Conservation (phyloP, 2,797 vertebrate species). For the Cyclura pinguis region DNA sequence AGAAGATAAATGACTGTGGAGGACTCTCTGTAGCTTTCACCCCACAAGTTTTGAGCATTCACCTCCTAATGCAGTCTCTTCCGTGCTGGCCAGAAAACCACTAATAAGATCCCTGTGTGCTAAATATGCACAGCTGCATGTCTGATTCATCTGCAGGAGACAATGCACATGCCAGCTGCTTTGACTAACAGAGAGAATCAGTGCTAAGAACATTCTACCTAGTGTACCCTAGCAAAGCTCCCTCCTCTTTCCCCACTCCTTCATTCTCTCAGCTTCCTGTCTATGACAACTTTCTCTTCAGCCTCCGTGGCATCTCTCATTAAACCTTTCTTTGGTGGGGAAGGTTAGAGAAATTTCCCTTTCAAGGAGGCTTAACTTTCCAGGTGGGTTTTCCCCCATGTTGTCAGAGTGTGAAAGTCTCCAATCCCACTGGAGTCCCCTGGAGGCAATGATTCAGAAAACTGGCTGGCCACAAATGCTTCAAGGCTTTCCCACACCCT, state of each 20-base stretch:
- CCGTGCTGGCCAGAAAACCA: conserved; percentile 69
- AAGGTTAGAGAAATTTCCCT: conserved; percentile 21
- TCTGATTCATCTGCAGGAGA: conserved; percentile 68
- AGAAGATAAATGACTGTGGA: conserved; percentile 70
- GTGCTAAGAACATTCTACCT: conserved; percentile 10
- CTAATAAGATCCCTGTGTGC: conserved; percentile 73
- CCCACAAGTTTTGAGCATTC: conserved; percentile 67
- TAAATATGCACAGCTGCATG: conserved; percentile 74
- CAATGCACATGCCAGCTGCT: conserved; percentile 58
- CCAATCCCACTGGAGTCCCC: background rate
- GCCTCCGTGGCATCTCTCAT: background rate
- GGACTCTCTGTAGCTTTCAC: conserved; percentile 67
- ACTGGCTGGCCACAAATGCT: conserved; percentile 25
- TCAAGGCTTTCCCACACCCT: conserved; percentile 23
- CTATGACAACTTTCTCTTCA: background rate
- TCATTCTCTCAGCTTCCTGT: background rate
- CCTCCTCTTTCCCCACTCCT: fast-evolving
- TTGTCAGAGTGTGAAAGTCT: conserved; percentile 46
- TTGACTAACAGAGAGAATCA: conserved; percentile 54
- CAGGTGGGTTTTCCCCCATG: conserved; percentile 47
- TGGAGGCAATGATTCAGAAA: conserved; percentile 47
- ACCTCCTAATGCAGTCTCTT: conserved; percentile 64
- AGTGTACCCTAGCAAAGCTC: background rate
- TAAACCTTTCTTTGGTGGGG: conserved; percentile 11
- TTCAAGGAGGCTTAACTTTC: conserved; percentile 32